These are phyloP conservation scores for Drosophila ercepeae DNA, from an alignment of 1,140 invertebrate species.

Conservation along the genomic window DNA sequence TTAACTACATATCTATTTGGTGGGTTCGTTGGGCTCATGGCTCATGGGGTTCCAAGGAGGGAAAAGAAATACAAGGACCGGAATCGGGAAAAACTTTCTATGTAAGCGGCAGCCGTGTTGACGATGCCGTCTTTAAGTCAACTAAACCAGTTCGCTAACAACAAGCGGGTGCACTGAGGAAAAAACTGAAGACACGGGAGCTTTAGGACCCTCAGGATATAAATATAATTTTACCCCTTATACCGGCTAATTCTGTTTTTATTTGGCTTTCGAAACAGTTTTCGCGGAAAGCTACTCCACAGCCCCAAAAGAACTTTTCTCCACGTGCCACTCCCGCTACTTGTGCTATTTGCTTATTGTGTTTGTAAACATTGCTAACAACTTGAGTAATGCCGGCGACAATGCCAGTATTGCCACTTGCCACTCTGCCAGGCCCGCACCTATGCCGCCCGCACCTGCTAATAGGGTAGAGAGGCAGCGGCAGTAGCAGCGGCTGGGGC, in stretches of 20 bases:
- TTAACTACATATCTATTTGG: constrained; percentile 58
- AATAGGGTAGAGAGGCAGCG: constrained; percentile 44
- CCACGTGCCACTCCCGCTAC: neutral
- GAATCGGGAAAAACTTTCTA: constrained; percentile 54
- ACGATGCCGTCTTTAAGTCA: constrained; percentile 57
- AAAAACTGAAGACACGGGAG: neutral
- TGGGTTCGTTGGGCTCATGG: neutral
- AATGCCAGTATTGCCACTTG: constrained; percentile 60
- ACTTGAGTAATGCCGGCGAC: constrained; percentile 81
- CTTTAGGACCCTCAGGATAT: neutral
- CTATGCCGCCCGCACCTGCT: constrained; percentile 46
- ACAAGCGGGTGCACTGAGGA: neutral
- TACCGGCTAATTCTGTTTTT: neutral
- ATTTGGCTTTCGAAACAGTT: neutral
- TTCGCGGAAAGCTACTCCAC: too few species aligned
- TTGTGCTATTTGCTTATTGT: constrained; percentile 70
- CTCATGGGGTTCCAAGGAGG: neutral
- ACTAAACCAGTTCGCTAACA: constrained; percentile 56
- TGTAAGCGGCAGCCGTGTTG: constrained; percentile 55
- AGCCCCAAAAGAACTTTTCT: neutral
- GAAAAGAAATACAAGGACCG: constrained; percentile 13
- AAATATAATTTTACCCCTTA: neutral
- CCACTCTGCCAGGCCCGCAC: constrained; percentile 24
- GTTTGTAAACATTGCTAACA: constrained; percentile 81
- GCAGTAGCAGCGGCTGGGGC: too few species aligned